Evolutionary conservation across 2,797 vertebrate species (phyloP), one percentile per base, ranked within the genome.

Genomic region (Leptatherina wallacei): DNA sequence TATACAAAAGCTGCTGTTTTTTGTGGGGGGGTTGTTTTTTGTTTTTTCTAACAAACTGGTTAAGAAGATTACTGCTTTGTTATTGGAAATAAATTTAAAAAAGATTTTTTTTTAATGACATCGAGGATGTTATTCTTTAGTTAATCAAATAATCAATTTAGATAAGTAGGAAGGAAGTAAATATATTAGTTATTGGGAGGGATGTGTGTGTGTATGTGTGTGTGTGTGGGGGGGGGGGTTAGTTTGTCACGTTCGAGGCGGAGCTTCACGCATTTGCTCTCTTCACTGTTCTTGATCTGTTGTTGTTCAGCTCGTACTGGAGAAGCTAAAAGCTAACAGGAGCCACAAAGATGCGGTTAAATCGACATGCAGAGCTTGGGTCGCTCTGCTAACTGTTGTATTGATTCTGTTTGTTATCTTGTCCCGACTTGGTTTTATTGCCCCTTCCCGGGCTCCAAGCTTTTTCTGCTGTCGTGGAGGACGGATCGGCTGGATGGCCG

Each of bases 241-340:
- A 27, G 24, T 27, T 27, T 27, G 24, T 27, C 40, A 44, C 60
- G 42, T 7, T 27, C 14, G 61, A 54, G 73, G 66, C 66, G 74
- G 70, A 24, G 57, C 54, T 29, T 68, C 12, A 32, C 6, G 4
- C 38, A 20, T 38, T 44, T 38, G 61, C 54, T 38, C 29, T 29
- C 22, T 47, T 67, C 27, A 14, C 13, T 30, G 51, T 30, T 16
- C 4, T 14, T n/a, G 3, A 12, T 61, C 66, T 80, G 72, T 82
- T 73, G 76, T 73, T 84, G 72, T 54, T 57, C 56, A 18, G 38
- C 29, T 65, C 40, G 55, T 49, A 47, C 18, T n/a, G 10, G 5
- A 8, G 1, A 51, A 49, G 72, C 77, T 76, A 69, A 30, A 57
- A 0, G 57, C 67, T 66, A 63, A 10, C 36, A 6, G 55, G 1